Conservation (phyloP, 1,140 invertebrate species). For the Euwallacea similis region DNA sequence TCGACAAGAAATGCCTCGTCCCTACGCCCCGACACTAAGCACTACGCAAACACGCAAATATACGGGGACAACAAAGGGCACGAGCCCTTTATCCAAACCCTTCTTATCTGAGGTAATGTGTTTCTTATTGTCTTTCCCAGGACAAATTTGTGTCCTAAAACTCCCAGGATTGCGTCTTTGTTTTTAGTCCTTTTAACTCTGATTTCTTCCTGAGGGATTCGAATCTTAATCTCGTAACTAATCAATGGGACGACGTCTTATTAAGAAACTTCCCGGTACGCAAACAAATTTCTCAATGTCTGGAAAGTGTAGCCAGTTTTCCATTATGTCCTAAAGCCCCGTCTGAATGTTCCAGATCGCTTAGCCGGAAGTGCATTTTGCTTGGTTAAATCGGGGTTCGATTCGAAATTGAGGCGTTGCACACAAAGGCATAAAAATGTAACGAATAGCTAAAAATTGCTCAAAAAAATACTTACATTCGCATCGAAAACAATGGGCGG, state of each 20-base stretch:
- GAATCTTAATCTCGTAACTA: background rate
- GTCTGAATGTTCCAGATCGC: background rate
- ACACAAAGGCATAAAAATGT: too few species aligned
- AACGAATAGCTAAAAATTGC: background rate
- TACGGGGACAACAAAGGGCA: background rate
- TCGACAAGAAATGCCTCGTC: background rate
- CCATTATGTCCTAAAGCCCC: background rate
- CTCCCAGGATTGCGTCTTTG: too few species aligned
- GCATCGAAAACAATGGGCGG: constrained; percentile 13
- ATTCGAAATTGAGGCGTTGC: background rate
- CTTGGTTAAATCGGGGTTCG: background rate
- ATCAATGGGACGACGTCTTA: background rate
- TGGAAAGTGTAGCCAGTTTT: constrained; percentile 1
- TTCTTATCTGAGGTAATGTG: too few species aligned
- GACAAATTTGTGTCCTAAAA: too few species aligned
- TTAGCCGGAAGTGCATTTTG: background rate
- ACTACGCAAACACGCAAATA: background rate
- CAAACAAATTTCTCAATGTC: constrained; percentile 4
- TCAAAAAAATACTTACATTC: constrained; percentile 4
- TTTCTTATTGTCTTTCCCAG: too few species aligned
- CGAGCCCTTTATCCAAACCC: too few species aligned
- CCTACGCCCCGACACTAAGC: background rate
- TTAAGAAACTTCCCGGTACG: background rate
- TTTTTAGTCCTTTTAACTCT: too few species aligned
- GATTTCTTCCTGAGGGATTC: too few species aligned